These are phyloP conservation scores for Chaetodon auriga DNA, from an alignment of 2,113 vertebrate genomes.

Conservation along the genomic window DNA sequence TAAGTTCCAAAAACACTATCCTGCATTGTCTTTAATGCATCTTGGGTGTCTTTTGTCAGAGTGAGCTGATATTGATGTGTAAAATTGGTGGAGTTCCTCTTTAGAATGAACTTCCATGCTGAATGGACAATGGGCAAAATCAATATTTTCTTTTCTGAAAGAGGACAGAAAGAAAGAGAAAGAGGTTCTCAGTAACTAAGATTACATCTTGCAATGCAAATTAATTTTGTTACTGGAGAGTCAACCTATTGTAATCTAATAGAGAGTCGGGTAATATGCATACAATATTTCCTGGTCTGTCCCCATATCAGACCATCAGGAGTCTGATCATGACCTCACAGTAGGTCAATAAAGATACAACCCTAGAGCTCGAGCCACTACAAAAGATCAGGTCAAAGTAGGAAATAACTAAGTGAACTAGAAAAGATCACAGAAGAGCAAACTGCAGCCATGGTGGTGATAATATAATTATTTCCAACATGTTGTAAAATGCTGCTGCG, in stretches of 20 bases:
- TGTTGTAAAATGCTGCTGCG: slow-evolving; percentile 28
- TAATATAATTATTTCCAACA: slow-evolving; percentile 16
- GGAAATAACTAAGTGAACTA: not conserved
- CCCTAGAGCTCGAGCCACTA: not conserved
- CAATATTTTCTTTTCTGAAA: too few species aligned
- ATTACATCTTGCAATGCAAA: not conserved
- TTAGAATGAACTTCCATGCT: too few species aligned
- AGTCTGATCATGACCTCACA: not conserved
- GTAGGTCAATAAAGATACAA: not conserved
- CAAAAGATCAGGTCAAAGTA: not conserved
- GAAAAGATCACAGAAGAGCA: not conserved
- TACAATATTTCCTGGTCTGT: not conserved
- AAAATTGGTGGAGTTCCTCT: too few species aligned
- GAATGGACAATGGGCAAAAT: too few species aligned
- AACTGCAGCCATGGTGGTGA: not conserved
- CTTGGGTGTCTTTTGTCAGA: too few species aligned
- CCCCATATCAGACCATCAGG: not conserved
- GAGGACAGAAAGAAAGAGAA: too few species aligned
- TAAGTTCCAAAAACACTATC: not conserved
- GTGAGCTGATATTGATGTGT: too few species aligned
- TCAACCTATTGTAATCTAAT: not conserved
- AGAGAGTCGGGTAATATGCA: not conserved
- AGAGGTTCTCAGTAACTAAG: too few species aligned
- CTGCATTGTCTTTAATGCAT: too few species aligned
- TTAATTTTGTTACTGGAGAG: not conserved